Percentiles rank a stretch among this genome's conserved stretches.
These are phyloP conservation scores for Ammodramus savannarum DNA, from an alignment of 2,113 vertebrate genomes.

Conservation along the genomic window DNA sequence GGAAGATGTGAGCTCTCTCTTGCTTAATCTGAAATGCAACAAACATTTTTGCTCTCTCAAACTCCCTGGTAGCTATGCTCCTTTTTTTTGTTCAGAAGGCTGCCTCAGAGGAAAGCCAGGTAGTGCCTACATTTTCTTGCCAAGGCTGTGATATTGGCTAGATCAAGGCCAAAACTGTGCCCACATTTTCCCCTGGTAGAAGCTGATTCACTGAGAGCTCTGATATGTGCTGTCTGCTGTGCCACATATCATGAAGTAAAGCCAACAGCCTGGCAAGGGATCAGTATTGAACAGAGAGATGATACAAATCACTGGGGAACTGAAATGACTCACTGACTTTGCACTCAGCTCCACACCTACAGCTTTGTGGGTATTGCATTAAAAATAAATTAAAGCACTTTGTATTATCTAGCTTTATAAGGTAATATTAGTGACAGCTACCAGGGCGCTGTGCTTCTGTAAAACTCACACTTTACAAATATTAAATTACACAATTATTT, in stretches of 20 bases:
- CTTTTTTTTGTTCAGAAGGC: background rate
- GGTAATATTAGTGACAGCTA: background rate
- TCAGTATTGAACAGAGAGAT: background rate
- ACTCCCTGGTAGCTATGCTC: background rate
- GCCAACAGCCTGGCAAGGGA: background rate
- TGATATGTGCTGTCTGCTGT: background rate
- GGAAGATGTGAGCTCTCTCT: background rate
- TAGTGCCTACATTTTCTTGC: background rate
- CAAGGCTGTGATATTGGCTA: background rate
- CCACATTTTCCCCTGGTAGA: background rate
- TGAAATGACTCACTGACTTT: background rate
- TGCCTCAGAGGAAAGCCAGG: background rate
- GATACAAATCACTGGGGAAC: background rate
- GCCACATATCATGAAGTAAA: background rate
- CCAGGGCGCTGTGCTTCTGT: background rate
- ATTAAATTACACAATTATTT: background rate
- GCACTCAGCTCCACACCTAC: background rate
- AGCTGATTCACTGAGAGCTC: background rate
- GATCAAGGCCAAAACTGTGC: background rate
- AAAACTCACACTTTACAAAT: background rate
- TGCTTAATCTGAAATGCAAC: background rate
- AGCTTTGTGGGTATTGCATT: background rate
- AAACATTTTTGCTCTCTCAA: background rate
- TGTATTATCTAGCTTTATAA: background rate
- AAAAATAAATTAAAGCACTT: constrained; percentile 13